Conservation (phyloP, 1,140 invertebrate genomes). For the Meteorus sp. region DNA sequence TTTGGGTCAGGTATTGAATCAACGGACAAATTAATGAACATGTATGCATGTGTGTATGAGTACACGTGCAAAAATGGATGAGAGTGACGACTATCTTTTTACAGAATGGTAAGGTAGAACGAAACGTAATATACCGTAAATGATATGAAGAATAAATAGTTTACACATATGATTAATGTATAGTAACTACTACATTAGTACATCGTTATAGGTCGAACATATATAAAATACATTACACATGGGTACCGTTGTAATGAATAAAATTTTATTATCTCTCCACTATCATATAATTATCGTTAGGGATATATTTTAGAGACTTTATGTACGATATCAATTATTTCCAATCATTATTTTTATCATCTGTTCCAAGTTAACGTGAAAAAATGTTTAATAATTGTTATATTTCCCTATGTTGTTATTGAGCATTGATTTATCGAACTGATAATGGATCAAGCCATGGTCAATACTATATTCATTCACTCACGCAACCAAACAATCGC, state of each 20-base stretch:
- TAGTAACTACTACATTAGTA: conserved; percentile 52
- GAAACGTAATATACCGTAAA: conserved; percentile 14
- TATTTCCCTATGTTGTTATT: no score
- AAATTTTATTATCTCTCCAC: no score
- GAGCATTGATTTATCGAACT: no score
- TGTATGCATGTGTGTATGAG: conserved; percentile 23
- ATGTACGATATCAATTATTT: no score
- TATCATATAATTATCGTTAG: not conserved
- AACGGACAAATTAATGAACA: conserved; percentile 33
- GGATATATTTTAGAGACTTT: no score
- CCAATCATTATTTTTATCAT: not conserved
- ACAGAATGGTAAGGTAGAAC: conserved; percentile 46
- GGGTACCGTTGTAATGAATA: conserved; percentile 28
- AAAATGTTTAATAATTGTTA: no score
- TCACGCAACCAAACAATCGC: no score
- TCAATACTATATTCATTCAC: no score
- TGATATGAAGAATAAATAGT: conserved; percentile 50
- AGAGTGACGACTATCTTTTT: conserved; percentile 48
- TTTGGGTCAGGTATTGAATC: conserved; percentile 46
- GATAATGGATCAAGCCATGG: no score
- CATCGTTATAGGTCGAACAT: conserved; percentile 36
- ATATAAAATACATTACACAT: conserved; percentile 27
- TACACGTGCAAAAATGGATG: conserved; percentile 19
- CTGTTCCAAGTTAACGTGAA: no score
- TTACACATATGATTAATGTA: conserved; percentile 38